Evolutionary conservation across 2,797 vertebrate genomes (phyloP).

Genomic region (Sebastes glaucus): DNA sequence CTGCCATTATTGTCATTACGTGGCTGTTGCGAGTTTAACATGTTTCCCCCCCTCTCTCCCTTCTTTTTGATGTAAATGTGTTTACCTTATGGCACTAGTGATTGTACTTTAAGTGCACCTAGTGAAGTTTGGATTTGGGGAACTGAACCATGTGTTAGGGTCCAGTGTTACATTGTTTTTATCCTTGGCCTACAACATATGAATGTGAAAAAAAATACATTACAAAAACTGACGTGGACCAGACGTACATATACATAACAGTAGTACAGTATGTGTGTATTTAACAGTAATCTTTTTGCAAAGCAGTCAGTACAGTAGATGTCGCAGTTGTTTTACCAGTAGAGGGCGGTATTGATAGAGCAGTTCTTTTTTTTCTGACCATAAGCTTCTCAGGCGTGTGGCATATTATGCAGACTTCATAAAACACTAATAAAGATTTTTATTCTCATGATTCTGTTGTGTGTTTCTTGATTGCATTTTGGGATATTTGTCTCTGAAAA

Average conservation of each 20-base stretch:
- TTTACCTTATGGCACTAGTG: slow-evolving; percentile 83
- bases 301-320: slow-evolving; percentile 91
- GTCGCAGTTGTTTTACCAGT: slow-evolving; percentile 94
- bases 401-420: slow-evolving; percentile 96
- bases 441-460: slow-evolving; percentile 84
- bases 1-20: slow-evolving; percentile 84
- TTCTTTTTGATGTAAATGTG: slow-evolving; percentile 75
- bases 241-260: slow-evolving; percentile 85
- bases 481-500: background rate
- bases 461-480: background rate
- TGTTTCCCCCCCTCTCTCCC: slow-evolving; percentile 53
- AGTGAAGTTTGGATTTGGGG: slow-evolving; percentile 77
- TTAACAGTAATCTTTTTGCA: slow-evolving; percentile 88
- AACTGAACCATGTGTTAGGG: slow-evolving; percentile 77
- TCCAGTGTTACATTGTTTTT: slow-evolving; percentile 81
- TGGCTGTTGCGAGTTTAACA: slow-evolving; percentile 81
- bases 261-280: slow-evolving; percentile 86
- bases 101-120: slow-evolving; percentile 89
- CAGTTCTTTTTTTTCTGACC: slow-evolving; percentile 85
- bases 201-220: slow-evolving; percentile 89
- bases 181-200: slow-evolving; percentile 81
- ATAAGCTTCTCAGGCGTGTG: slow-evolving; percentile 96
- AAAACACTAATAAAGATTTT: slow-evolving; percentile 99
- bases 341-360: slow-evolving; percentile 94
- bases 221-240: slow-evolving; percentile 87